Conservation (phyloP, 2,888 invertebrate species). For the Metacarcinus magister region DNA sequence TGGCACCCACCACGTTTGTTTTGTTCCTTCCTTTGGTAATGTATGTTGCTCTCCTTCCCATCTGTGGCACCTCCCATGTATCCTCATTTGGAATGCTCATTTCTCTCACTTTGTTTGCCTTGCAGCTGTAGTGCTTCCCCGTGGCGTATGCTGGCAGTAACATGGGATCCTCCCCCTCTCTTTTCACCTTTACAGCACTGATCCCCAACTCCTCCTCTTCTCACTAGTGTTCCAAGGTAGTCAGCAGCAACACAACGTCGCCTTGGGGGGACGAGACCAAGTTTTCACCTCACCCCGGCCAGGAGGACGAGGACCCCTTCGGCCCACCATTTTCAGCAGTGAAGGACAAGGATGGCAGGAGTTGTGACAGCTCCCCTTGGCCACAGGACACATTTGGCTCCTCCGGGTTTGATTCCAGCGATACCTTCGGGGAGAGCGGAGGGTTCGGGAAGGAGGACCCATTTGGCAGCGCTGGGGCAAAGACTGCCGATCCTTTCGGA, state of each 20-base stretch:
- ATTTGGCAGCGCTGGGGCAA: slow-evolving; percentile 61
- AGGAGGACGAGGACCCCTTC: slow-evolving; percentile 71
- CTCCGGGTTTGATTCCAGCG: slow-evolving; percentile 68
- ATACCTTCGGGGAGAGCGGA: slow-evolving; percentile 69
- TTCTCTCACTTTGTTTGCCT: slow-evolving; percentile 68
- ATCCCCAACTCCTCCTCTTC: slow-evolving; percentile 80
- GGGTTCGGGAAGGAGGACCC: slow-evolving; percentile 72
- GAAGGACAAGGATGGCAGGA: slow-evolving; percentile 58
- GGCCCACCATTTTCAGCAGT: slow-evolving; percentile 71
- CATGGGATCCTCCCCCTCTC: slow-evolving; percentile 76
- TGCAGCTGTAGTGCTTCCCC: slow-evolving; percentile 72
- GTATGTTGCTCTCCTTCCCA: slow-evolving; percentile 65
- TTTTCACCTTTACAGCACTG: slow-evolving; percentile 79
- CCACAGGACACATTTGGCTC: slow-evolving; percentile 74
- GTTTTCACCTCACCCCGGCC: slow-evolving; percentile 45
- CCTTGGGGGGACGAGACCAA: slow-evolving; percentile 78
- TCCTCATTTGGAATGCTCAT: slow-evolving; percentile 72
- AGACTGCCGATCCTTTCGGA: slow-evolving; percentile 80
- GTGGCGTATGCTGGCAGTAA: slow-evolving; percentile 78
- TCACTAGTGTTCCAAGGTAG: slow-evolving; percentile 81
- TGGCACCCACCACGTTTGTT: slow-evolving; percentile 73
- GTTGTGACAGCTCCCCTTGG: slow-evolving; percentile 76
- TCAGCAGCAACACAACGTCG: slow-evolving; percentile 73
- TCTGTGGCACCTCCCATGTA: slow-evolving; percentile 50
- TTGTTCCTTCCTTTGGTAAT: slow-evolving; percentile 76